phyloP scores from a whole-genome alignment of 2,113 vertebrate species.

The Hiodon tergisus region DNA sequence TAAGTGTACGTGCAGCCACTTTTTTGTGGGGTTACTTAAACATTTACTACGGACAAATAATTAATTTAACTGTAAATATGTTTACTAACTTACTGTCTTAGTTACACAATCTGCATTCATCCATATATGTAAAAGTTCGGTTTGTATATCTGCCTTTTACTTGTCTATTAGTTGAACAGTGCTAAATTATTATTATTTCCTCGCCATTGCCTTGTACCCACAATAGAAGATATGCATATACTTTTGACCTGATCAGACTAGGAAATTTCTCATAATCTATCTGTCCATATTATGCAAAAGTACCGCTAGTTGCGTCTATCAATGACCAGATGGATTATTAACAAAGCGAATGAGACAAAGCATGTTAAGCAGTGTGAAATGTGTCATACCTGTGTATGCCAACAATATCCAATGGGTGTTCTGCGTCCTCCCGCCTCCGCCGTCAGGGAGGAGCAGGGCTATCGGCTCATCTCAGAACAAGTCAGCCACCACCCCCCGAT shows the following conservation, averaged over 20 bases:
- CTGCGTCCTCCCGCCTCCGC: not conserved
- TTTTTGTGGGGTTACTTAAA: not conserved
- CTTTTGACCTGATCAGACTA: not conserved
- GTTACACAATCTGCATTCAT: not conserved
- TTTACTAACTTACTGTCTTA: not conserved
- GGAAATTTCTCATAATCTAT: not conserved
- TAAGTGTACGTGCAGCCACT: not conserved
- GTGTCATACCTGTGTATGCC: not conserved
- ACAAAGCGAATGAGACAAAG: too few species aligned
- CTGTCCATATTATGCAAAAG: not conserved
- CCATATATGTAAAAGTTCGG: not conserved
- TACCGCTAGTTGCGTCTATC: too few species aligned
- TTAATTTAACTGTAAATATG: not conserved
- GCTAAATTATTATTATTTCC: not conserved
- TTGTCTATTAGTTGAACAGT: not conserved
- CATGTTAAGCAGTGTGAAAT: too few species aligned
- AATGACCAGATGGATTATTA: too few species aligned
- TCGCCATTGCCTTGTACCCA: not conserved
- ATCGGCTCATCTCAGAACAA: conserved; percentile 89
- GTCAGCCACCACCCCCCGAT: conserved; percentile 94
- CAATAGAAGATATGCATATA: not conserved
- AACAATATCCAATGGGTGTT: not conserved
- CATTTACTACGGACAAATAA: not conserved
- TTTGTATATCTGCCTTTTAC: not conserved
- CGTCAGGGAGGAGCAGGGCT: conserved; percentile 83